A percentile compares a stretch with the other conserved stretches of the same genome.
These are phyloP conservation scores for Achroia grisella DNA, from an alignment of 1,140 invertebrate genomes.

Conservation along the genomic window DNA sequence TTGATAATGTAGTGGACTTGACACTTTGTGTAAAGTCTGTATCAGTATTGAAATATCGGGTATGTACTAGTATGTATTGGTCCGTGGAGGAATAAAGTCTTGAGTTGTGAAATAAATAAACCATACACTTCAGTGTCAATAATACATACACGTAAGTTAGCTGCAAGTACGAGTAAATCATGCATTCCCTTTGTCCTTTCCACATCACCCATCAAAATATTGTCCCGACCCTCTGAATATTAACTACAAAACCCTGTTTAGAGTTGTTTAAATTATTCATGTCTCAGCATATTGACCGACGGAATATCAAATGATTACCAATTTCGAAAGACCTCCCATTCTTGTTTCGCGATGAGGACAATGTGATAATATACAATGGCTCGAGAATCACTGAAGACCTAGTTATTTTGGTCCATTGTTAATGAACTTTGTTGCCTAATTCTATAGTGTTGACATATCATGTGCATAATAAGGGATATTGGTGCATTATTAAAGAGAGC, in stretches of 20 bases:
- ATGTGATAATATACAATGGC: too few species aligned
- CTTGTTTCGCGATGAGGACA: constrained; percentile 3
- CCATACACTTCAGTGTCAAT: too few species aligned
- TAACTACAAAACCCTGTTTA: constrained; percentile 41
- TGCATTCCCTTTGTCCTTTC: constrained; percentile 41
- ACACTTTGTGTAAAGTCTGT: too few species aligned
- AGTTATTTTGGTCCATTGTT: constrained; percentile 8
- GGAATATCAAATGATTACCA: constrained; percentile 22
- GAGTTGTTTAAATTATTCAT: constrained; percentile 45
- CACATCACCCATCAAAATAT: constrained; percentile 36
- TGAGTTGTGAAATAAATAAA: too few species aligned
- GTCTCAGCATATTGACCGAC: constrained; percentile 35
- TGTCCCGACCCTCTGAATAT: constrained; percentile 40
- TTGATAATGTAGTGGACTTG: too few species aligned
- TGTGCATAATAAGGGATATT: background rate
- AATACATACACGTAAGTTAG: too few species aligned
- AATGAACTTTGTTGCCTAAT: constrained; percentile 8
- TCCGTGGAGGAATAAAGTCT: too few species aligned
- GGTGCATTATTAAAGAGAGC: constrained; percentile 1
- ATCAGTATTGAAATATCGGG: too few species aligned
- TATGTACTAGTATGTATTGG: too few species aligned
- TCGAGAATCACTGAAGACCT: too few species aligned
- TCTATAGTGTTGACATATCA: constrained; percentile 4
- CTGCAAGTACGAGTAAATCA: constrained; percentile 25
- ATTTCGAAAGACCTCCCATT: background rate